phyloP scores from a whole-genome alignment of 2,888 invertebrate species.

The Eulithis prunata region DNA sequence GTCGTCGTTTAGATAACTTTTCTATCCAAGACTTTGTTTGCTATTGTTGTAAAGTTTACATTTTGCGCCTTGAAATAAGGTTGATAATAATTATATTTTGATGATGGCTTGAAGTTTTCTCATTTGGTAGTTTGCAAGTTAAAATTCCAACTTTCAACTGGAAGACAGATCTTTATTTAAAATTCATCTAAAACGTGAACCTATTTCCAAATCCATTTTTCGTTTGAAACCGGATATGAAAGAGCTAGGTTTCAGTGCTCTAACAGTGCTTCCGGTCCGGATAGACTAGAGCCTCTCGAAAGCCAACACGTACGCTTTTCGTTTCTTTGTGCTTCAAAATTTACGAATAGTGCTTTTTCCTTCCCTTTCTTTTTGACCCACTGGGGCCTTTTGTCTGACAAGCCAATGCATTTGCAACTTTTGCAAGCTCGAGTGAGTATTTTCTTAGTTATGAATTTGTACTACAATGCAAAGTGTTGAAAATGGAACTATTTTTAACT shows the following conservation, averaged over 20 bases:
- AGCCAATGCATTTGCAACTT: conserved; percentile 12
- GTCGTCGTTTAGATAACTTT: conserved; percentile 43
- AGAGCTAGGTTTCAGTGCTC: conserved; percentile 55
- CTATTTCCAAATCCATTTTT: conserved; percentile 45
- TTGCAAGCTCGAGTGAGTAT: neutral
- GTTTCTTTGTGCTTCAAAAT: conserved; percentile 61
- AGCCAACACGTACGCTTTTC: conserved; percentile 63
- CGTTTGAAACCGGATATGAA: conserved; percentile 62
- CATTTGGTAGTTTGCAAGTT: too few relatives aligned
- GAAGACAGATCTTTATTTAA: neutral
- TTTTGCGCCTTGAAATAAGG: neutral
- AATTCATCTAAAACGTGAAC: neutral
- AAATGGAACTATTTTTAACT: too few relatives aligned
- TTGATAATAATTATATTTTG: too few relatives aligned
- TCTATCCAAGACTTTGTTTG: neutral
- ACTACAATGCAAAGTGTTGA: neutral
- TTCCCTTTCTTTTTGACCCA: conserved; percentile 39
- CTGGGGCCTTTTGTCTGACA: conserved; percentile 28
- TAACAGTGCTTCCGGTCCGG: conserved; percentile 51
- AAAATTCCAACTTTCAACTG: neutral
- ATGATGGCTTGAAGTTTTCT: too few relatives aligned
- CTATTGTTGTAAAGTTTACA: neutral
- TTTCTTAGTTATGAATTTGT: neutral
- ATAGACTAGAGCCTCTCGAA: conserved; percentile 51
- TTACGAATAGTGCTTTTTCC: conserved; percentile 46